Evolutionary conservation across 1,140 invertebrate species (phyloP), one percentile per base, ranked within the genome.

Genomic region (Leptopilina boulardi): DNA sequence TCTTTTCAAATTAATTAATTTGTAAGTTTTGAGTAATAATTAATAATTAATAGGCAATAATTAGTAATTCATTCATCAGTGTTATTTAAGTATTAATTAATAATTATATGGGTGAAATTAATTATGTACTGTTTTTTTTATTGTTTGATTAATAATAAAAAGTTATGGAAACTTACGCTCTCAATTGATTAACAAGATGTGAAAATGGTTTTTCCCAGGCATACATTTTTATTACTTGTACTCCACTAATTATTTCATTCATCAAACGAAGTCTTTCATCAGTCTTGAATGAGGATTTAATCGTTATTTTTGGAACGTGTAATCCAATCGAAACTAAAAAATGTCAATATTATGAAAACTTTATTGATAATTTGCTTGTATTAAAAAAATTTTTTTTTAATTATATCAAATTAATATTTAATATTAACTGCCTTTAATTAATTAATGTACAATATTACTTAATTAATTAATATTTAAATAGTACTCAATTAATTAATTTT

Each of bases 311-410:
- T n/a, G 59, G 59, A 30, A 66, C 59, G 10, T 30, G 59, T 30
- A 66, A 30, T 66, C 59, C 59, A 30, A 66, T 66, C 5, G 15
- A 34, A 66, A 66, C 59, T 66, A 23, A 5, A 66, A 74, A 26
- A 15, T 11, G 26, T 13, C 4, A 70, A 44, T 66, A 70, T 23
- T 26, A 42, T 44, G 6, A 44, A 8, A 15, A 11, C 11, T 38
- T 38, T 71, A n/a, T 15, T 71, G 15, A 18, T 71, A 41, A 71
- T 79, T 76, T 79, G 74, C 71, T 11, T 79, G 71, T 21, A 82
- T 72, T 19, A 77, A 77, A 72, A 79, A 44, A 44, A 44, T 9
- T 44, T 72, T n/a, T 44, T 71, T 34, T 71, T 42, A 38, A 23
- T 9, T 18, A n/a, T n/a, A n/a, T n/a, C n/a, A n/a, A n/a, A n/a